These are phyloP conservation scores for Pollachius pollachius DNA, from an alignment of 2,113 vertebrate species.

Conservation along the genomic window DNA sequence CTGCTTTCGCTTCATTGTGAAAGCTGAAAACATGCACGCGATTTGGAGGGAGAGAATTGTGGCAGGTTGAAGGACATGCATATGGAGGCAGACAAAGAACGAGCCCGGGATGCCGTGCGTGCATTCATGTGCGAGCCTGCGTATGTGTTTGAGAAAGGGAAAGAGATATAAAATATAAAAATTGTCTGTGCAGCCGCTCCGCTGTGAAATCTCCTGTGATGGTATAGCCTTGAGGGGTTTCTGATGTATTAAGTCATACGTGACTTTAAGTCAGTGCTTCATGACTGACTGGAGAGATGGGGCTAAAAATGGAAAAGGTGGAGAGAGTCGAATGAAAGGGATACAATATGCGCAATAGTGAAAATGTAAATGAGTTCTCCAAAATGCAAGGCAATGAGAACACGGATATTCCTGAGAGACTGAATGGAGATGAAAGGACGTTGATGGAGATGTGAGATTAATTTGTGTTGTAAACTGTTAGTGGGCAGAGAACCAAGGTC, in stretches of 20 bases:
- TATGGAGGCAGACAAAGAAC: not conserved
- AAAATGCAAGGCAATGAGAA: not conserved
- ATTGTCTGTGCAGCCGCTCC: not conserved
- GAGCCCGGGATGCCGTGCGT: not conserved
- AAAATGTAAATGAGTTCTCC: not conserved
- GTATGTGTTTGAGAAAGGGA: not conserved
- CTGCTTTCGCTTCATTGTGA: not conserved
- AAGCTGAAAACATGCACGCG: not conserved
- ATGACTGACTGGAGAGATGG: not conserved
- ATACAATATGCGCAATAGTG: not conserved
- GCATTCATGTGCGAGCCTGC: not conserved
- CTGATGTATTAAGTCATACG: not conserved
- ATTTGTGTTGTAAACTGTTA: too few species aligned
- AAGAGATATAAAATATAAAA: not conserved
- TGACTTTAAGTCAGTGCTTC: not conserved
- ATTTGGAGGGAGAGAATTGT: not conserved
- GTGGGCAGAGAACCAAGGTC: too few species aligned
- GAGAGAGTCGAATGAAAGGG: not conserved
- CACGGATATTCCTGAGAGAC: not conserved
- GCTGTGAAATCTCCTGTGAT: not conserved
- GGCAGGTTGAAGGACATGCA: slow-evolving; percentile 18
- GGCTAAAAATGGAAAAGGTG: not conserved
- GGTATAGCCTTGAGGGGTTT: not conserved
- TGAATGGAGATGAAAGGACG: not conserved
- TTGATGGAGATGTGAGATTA: too few species aligned